phyloP scores from a whole-genome alignment of 2,797 vertebrate genomes.

The Discoglossus pictus region DNA sequence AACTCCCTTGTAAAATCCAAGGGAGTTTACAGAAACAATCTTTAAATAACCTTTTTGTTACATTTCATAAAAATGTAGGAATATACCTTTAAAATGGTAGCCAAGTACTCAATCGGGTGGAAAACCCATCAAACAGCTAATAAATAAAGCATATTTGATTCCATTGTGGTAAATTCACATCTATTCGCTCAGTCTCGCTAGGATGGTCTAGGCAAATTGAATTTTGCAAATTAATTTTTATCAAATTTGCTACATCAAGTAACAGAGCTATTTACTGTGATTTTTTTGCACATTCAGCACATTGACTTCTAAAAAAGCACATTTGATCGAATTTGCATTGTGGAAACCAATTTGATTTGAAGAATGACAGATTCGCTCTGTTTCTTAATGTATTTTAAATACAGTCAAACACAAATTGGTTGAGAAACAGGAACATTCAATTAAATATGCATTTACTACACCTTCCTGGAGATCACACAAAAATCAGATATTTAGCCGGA shows the following conservation, averaged over 20 bases:
- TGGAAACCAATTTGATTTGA: slow-evolving; percentile 22
- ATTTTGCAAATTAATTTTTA: slow-evolving; percentile 53
- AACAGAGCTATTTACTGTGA: slow-evolving; percentile 40
- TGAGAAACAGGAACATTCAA: no score
- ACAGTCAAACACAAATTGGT: no score
- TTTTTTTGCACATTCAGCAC: slow-evolving; percentile 25
- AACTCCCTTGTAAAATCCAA: no score
- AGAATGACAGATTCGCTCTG: slow-evolving; percentile 21
- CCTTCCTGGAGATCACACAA: no score
- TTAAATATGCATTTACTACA: no score
- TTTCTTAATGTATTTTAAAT: no score
- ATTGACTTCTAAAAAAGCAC: slow-evolving; percentile 35
- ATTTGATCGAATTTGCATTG: slow-evolving; percentile 32
- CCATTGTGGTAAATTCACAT: slow-evolving; percentile 48
- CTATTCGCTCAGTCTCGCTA: slow-evolving; percentile 47
- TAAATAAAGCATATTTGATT: slow-evolving; percentile 51
- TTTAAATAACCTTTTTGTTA: no score
- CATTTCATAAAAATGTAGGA: no score
- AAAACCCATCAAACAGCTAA: slow-evolving; percentile 48
- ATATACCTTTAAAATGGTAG: slow-evolving; percentile 43
- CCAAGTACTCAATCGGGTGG: slow-evolving; percentile 33
- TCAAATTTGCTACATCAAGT: slow-evolving; percentile 50
- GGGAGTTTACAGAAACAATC: no score
- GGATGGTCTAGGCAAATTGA: slow-evolving; percentile 51
- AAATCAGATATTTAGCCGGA: no score